A percentile compares a stretch with the other conserved stretches of the same genome.
phyloP scores from a whole-genome alignment of 1,140 invertebrate species.

The Polypedilum pembai region DNA sequence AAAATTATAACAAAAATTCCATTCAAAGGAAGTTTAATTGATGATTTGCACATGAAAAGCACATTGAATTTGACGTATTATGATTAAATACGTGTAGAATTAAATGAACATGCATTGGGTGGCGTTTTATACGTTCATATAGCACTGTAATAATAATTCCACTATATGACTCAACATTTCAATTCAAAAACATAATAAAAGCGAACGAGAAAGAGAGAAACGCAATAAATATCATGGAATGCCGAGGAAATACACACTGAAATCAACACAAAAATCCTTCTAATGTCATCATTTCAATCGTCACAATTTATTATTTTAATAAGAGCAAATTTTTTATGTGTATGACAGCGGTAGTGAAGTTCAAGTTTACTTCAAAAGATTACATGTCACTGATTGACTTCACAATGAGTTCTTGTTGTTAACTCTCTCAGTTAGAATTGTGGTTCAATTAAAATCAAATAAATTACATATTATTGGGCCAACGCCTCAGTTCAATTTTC shows the following conservation, averaged over 20 bases:
- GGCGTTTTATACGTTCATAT: not conserved
- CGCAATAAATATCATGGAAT: not conserved
- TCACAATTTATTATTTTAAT: constrained; percentile 8
- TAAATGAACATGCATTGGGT: constrained; percentile 15
- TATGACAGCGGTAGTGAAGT: not conserved
- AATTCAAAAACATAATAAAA: not conserved
- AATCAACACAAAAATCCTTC: not conserved
- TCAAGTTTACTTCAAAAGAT: not conserved
- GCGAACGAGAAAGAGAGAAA: not conserved
- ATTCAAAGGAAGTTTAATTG: too few relatives aligned
- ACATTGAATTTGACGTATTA: not conserved
- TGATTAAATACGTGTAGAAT: not conserved
- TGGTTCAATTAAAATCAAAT: not conserved
- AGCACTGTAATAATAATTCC: not conserved
- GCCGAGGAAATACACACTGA: not conserved
- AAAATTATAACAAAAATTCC: too few relatives aligned
- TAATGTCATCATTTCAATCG: constrained; percentile 12
- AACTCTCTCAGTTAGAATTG: not conserved
- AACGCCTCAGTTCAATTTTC: not conserved
- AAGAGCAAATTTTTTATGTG: not conserved
- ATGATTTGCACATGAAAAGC: too few relatives aligned
- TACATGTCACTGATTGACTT: not conserved
- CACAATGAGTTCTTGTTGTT: not conserved
- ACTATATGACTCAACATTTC: not conserved
- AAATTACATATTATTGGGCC: not conserved